Evolutionary conservation across 2,888 invertebrate genomes (phyloP), one percentile per base, ranked within the genome.

Genomic region (Drosophila gaucha): DNA sequence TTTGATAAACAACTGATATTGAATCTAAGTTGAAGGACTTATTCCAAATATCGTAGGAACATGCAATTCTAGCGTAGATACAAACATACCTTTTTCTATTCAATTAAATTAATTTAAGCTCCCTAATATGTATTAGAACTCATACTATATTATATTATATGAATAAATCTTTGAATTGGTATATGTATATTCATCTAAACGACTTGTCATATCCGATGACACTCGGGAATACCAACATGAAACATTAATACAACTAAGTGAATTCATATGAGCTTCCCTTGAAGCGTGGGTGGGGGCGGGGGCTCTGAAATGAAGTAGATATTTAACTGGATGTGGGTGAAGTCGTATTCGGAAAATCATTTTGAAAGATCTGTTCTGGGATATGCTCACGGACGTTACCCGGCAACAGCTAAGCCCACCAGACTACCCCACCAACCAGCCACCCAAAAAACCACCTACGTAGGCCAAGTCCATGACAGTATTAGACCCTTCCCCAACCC

Each of bases 321-420:
- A 31, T 35, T 36, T 12, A 38, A 31, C 30, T 22, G 47, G 44
- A 60, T 46, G 60, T 55, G 50, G 49, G 28, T 14, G 38, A 59
- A 46, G 60, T 56, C 31, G 35, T 26, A 54, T 43, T 54, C 18
- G 44, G 47, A 39, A 60, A 60, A 62, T 54, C 39, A 60, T 67
- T 74, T 60, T 33, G 50, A 47, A 33, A 51, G 59, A 54, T 58
- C 36, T 57, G 38, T 30, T 18, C 28, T 35, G 26, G 39, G 35
- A 41, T 39, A 28, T 44, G 51, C 26, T 43, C 59, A 22, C 46
- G 72, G 70, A 69, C 75, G 76, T 75, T 56, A 50, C 70, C 12
- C 36, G 73, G 76, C 77, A 58, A 76, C 74, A 41, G 58, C 47
- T 39, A 38, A 64, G 16, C 43, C 67, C 46, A 20, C 62, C 62